Percentiles rank a stretch among this genome's conserved stretches.
Conservation (phyloP, 2,113 vertebrate species). For the Podarcis raffonei region DNA sequence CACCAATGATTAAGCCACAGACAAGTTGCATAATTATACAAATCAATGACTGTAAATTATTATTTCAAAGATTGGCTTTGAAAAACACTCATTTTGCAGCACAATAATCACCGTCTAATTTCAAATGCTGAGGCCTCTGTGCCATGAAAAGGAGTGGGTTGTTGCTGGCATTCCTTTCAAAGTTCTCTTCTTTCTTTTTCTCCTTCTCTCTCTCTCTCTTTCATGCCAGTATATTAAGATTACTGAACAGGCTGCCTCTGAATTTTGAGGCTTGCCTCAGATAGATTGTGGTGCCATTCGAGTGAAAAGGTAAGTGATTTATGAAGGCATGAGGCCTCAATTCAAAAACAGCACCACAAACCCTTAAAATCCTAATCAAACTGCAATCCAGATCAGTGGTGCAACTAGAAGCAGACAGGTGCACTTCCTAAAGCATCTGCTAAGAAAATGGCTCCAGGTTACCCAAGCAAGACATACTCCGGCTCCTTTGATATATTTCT, state of each 20-base stretch:
- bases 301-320: not conserved
- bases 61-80: conserved; percentile 4
- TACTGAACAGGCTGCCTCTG: not conserved
- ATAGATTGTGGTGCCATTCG: not conserved
- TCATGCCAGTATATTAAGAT: not conserved
- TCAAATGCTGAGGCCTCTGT: not conserved
- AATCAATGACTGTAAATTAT: conserved; percentile 5
- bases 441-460: not conserved
- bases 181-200: not conserved
- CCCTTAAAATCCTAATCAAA: not conserved
- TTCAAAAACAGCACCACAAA: not conserved
- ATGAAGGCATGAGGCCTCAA: not conserved
- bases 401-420: not conserved
- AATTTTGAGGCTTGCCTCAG: not conserved
- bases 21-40: conserved; percentile 11
- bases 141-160: not conserved
- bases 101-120: not conserved
- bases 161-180: not conserved
- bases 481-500: not conserved
- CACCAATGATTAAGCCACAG: not conserved
- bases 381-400: not conserved
- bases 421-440: not conserved
- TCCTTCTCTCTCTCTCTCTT: not conserved
- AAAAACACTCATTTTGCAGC: conserved; percentile 2
- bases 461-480: not conserved